Base-by-base conservation (phyloP, 1,140 invertebrate genomes). In the Listronotus bonariensis region DNA sequence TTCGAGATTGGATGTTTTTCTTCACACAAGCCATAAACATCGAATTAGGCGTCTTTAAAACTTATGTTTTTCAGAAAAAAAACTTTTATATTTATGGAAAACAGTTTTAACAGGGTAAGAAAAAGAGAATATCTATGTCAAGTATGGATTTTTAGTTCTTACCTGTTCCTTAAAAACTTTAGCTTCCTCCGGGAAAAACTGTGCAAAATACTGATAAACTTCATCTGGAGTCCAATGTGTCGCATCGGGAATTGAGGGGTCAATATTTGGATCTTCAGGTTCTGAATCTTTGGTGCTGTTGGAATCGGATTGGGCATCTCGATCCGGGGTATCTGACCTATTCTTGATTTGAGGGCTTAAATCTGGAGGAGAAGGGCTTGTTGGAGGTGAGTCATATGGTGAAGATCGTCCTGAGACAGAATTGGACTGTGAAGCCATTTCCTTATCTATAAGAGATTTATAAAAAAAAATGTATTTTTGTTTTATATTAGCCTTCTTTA, bases 131-230 rank as follows among this genome's bases (percentile, higher is more conserved):
- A n/a, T n/a, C n/a, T n/a, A n/a, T n/a, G n/a, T n/a, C n/a, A n/a
- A n/a, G n/a, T n/a, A n/a, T n/a, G n/a, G n/a, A n/a, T 26, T 14
- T 31, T 48, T 6, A 26, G 20, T 61, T 69, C 60, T 79, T 79
- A 93, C 92, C 82, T 95, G 90, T 68, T 92, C 87, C 73, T 84
- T 86, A 71, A 95, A 92, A 31, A 89, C 84, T 59, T 87, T 82
- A 12, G 92, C 89, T 73, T 89, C 86, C 69, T 92, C 87, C 1
- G 86, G 85, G 43, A 92, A 91, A 69, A 89, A 84, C 64, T 88
- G 82, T 7, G 81, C 81, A 74, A 94, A 92, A 80, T 92, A 95
- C 15, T 87, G 81, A 75, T 88, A 90, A 1, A 95, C 92, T 77
- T 95, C 89, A 64, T 90, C 86, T 8, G 86, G 85, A 5, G 86